Evolutionary conservation across 2,888 invertebrate genomes (phyloP).

Genomic region (Standfussiana lucernea): DNA sequence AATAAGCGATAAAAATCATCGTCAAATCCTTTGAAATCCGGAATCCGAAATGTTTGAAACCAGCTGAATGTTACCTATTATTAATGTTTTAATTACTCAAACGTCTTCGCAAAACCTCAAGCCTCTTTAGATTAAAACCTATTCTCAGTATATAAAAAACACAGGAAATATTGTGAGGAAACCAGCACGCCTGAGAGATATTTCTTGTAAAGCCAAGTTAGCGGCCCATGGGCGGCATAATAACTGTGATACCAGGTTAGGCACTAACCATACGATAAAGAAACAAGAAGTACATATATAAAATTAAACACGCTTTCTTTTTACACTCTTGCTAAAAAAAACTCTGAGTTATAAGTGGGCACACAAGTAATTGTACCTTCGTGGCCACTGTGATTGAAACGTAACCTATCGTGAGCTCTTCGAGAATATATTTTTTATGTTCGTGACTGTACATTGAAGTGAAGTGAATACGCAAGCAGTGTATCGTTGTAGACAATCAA

Average conservation of each 20-base stretch:
- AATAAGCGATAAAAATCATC: background rate
- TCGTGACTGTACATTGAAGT: constrained; percentile 58
- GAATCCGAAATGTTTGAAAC: background rate
- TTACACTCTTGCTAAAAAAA: constrained; percentile 48
- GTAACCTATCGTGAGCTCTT: constrained; percentile 73
- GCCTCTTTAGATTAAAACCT: background rate
- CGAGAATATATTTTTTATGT: constrained; percentile 61
- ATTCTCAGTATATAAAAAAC: constrained; percentile 11
- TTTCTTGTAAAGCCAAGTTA: too few species aligned
- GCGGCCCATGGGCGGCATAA: too few species aligned
- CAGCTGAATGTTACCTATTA: background rate
- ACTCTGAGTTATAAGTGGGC: constrained; percentile 35
- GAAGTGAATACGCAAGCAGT: constrained; percentile 55
- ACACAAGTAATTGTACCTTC: constrained; percentile 69
- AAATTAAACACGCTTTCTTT: constrained; percentile 12
- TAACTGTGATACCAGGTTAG: too few species aligned
- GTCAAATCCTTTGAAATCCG: background rate
- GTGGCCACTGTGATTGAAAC: constrained; percentile 76
- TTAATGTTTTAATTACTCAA: background rate
- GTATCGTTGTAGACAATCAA: constrained; percentile 48
- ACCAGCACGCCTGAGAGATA: too few species aligned
- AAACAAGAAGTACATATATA: too few species aligned
- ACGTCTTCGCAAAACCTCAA: background rate
- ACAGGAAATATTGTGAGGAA: too few species aligned
- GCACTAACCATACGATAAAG: too few species aligned